Base-by-base conservation (phyloP, 2,797 vertebrate genomes). In the Salmo trutta region DNA sequence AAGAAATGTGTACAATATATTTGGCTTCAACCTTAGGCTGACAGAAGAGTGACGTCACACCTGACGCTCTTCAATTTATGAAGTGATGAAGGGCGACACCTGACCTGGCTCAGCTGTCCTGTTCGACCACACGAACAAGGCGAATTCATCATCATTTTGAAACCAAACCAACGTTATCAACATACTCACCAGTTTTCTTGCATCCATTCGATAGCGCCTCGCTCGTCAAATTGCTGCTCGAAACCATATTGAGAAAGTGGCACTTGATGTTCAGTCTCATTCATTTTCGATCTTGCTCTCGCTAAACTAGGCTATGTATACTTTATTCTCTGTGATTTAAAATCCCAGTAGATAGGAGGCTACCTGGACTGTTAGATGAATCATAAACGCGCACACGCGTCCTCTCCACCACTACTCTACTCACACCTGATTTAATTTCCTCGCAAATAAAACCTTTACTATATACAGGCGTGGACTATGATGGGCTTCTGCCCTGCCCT, bases 161-260 rank as follows among this genome's bases (percentile, higher is more conserved):
- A 64, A 64, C 21, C 3, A 27, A 64, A 12, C 10, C 4, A 24
- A 24, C 27, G 8, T 21, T 62, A 8, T 24, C 10, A 21, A 21
- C 24, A 14, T 64, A 27, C 93, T 92, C 84, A 94, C 93, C 93
- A 94, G 82, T 93, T 90, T 62, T 91, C 82, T 68, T 85, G 88
- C 88, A 92, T 75, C 90, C 87, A 87, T 21, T 75, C 59, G 64
- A 88, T 67, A 75, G 80, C 85, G 16, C 41, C 62, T 71, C 87
- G 12, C 76, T 87, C 74, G 77, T 88, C 75, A 73, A 15, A 33
- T 0, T 15, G 36, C 75, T 41, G 71, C 83, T 94, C 92, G 51
- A 93, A 92, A 66, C 87, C 68, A 78, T 89, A 92, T 78, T 89
- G 85, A 41, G 77, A 82, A 17, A 88, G 71, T 15, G 72, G 62